These are phyloP conservation scores for Carassius auratus DNA, from an alignment of 2,113 vertebrate species.

Conservation along the genomic window DNA sequence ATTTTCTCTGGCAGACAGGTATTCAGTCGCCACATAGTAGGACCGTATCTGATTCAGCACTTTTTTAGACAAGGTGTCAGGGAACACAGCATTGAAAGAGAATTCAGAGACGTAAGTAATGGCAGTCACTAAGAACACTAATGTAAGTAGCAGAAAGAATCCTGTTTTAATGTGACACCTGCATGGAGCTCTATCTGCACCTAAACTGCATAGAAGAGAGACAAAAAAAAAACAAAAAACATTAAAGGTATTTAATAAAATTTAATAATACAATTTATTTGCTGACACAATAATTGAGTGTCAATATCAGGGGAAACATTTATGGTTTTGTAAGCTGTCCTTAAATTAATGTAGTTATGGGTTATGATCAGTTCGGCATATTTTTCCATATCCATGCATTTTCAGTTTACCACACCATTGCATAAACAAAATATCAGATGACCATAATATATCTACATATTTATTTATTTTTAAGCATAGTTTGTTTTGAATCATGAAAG, in stretches of 20 bases:
- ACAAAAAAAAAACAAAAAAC: background rate
- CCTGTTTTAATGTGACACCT: conserved; percentile 2
- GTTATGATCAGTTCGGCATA: background rate
- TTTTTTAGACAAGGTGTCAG: background rate
- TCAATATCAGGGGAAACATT: background rate
- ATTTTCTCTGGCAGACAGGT: background rate
- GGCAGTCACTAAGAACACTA: background rate
- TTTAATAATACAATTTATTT: background rate
- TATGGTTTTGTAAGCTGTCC: background rate
- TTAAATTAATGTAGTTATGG: background rate
- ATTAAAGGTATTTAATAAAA: background rate
- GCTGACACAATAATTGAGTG: background rate
- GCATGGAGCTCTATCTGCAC: background rate
- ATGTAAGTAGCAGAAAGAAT: conserved; percentile 32
- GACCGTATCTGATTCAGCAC: background rate
- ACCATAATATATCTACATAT: background rate
- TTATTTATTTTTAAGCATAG: no score
- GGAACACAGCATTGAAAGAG: background rate
- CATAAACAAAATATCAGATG: background rate
- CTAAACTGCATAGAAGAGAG: conserved; percentile 8
- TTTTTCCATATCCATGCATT: background rate
- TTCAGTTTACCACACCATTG: background rate
- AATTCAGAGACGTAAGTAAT: background rate
- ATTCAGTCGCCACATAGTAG: background rate
- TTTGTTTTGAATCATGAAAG: background rate